Conservation (phyloP, 2,888 invertebrate species). For the Chironomus riparius region DNA sequence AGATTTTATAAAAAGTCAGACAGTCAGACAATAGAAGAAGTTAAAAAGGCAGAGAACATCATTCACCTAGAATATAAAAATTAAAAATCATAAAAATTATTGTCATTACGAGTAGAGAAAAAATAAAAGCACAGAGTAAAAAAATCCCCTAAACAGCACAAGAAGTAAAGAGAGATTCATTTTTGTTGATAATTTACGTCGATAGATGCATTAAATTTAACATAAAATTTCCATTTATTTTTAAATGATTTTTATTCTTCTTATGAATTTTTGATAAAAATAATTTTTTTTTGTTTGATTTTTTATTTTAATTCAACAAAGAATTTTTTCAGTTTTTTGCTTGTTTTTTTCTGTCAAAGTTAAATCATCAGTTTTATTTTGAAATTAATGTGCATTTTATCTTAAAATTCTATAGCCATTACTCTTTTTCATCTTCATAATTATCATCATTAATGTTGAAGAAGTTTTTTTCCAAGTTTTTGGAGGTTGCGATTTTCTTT, state of each 20-base stretch:
- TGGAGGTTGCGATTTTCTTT: background rate
- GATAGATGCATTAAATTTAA: background rate
- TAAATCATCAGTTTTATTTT: background rate
- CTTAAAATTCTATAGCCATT: background rate
- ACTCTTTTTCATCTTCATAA: background rate
- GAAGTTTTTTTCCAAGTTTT: background rate
- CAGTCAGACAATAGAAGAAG: background rate
- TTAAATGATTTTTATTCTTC: background rate
- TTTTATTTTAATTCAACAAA: background rate
- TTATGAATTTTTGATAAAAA: background rate
- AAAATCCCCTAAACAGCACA: no score
- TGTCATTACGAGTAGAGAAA: no score
- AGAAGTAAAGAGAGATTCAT: no score
- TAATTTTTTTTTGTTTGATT: background rate
- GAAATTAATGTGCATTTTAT: background rate
- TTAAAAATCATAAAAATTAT: background rate
- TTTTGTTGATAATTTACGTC: background rate
- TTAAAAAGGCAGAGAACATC: background rate
- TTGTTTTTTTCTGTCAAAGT: background rate
- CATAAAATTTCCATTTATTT: background rate
- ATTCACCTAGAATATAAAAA: background rate
- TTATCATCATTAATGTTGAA: no score
- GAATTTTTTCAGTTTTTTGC: background rate
- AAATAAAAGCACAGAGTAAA: no score
- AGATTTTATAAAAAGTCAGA: background rate